Base-by-base conservation (phyloP, 2,797 vertebrate species). In the Erethizon dorsatum region DNA sequence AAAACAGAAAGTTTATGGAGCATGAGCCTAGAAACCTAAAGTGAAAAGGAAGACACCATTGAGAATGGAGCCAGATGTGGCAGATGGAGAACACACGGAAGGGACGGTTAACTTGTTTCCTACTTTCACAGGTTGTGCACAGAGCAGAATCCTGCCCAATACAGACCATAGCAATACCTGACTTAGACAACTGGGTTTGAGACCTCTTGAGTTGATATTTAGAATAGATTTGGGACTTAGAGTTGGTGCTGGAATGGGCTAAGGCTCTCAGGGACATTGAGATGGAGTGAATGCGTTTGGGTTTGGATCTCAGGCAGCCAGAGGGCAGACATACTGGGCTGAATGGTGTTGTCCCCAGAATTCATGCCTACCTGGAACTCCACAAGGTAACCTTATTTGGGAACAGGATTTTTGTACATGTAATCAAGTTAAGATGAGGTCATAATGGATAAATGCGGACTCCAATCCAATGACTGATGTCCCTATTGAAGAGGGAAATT, bases 401-500 rank as follows among this genome's bases (percentile, higher is more conserved):
- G 96, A 92, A 82, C 7, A 52, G 69, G 41, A 52, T 83, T 80
- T 91, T 83, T 87, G 41, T 24, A 61, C 63, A 26, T 56, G 52
- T 45, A 47, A 80, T 63, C 77, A 79, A 79, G 52, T 31, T 91
- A 73, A 86, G 41, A 28, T 89, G 65, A 82, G n/a, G 61, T 89
- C 69, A 57, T 9, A 33, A 12, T 54, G 14, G 52, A 83, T 95
- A 13, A 65, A 13, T 24, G 31, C 87, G 7, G 24, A 28, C 61
- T 73, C 9, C 69, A 20, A 63, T 45, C 22, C 37, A 75, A 15
- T 6, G 86, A 75, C 7, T 28, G 33, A 57, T 28, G 2, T 73
- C 33, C 28, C 90, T 80, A 15, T 26, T 50, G 47, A 95, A 83
- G 41, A 93, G 37, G 24, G 52, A 95, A 87, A 85, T 88, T n/a